phyloP scores from a whole-genome alignment of 1,140 invertebrate species.

The Onthophagus taurus region DNA sequence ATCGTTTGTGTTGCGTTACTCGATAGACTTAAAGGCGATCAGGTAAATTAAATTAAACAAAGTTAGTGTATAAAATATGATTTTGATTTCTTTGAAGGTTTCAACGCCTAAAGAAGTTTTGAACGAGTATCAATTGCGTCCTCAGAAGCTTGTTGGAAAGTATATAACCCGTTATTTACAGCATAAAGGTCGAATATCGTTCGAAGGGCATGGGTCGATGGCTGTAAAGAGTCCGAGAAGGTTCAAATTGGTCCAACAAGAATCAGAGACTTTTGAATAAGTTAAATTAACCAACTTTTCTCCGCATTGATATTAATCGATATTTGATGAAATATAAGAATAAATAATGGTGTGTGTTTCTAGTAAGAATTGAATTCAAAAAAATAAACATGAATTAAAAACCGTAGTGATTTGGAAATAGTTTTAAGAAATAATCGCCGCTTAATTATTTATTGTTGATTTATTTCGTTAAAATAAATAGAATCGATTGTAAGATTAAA shows the following conservation, averaged over 20 bases:
- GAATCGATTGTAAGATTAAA: no score
- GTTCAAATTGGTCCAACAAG: slow-evolving; percentile 80
- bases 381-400: neutral
- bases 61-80: neutral
- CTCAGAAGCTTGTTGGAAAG: slow-evolving; percentile 76
- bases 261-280: slow-evolving; percentile 84
- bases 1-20: slow-evolving; percentile 88
- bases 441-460: neutral
- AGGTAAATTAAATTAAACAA: slow-evolving; percentile 48
- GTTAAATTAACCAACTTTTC: neutral
- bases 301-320: neutral
- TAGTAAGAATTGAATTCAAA: neutral
- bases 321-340: no score
- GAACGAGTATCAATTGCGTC: slow-evolving; percentile 87
- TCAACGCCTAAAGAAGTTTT: slow-evolving; percentile 79
- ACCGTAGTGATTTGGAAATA: neutral
- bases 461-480: no score
- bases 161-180: slow-evolving; percentile 80
- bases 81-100: slow-evolving; percentile 47
- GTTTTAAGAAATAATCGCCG: neutral
- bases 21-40: slow-evolving; percentile 91
- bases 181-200: slow-evolving; percentile 57
- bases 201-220: slow-evolving; percentile 66
- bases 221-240: slow-evolving; percentile 73
- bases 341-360: no score